phyloP scores from a whole-genome alignment of 2,113 vertebrate genomes.

The Gnathonemus longibarbis region DNA sequence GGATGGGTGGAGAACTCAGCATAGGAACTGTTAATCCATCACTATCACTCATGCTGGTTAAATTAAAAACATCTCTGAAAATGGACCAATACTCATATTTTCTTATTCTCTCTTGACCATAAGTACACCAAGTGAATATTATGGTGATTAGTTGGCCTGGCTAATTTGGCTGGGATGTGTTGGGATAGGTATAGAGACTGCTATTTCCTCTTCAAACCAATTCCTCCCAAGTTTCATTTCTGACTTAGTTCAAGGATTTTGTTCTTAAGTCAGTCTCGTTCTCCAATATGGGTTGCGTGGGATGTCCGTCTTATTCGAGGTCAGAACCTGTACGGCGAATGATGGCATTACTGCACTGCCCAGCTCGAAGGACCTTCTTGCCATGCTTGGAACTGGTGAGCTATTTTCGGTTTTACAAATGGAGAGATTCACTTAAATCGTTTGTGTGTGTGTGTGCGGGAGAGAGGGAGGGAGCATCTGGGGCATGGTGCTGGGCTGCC shows the following conservation, averaged over 20 bases:
- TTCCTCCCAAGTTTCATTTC: background rate
- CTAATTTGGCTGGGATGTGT: background rate
- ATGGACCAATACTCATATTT: background rate
- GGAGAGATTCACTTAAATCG: background rate
- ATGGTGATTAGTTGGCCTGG: background rate
- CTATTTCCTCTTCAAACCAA: background rate
- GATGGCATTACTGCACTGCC: background rate
- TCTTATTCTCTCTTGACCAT: background rate
- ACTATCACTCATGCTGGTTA: background rate
- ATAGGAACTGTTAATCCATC: background rate
- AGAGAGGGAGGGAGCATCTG: slow-evolving; percentile 36
- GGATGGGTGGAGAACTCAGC: background rate
- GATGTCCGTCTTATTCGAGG: background rate
- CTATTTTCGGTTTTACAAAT: slow-evolving; percentile 12
- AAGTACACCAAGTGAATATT: background rate
- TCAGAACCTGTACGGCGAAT: background rate
- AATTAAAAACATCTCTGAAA: background rate
- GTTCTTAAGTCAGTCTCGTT: slow-evolving; percentile 22
- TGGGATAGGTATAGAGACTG: background rate
- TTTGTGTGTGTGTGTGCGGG: slow-evolving; percentile 18
- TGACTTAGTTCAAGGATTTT: background rate
- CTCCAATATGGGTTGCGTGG: slow-evolving; percentile 18
- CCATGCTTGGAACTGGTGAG: background rate
- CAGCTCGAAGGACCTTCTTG: background rate
- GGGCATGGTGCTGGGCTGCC: slow-evolving; percentile 37